Conservation (phyloP, 2,888 invertebrate genomes). For the Aricia artaxerxes region DNA sequence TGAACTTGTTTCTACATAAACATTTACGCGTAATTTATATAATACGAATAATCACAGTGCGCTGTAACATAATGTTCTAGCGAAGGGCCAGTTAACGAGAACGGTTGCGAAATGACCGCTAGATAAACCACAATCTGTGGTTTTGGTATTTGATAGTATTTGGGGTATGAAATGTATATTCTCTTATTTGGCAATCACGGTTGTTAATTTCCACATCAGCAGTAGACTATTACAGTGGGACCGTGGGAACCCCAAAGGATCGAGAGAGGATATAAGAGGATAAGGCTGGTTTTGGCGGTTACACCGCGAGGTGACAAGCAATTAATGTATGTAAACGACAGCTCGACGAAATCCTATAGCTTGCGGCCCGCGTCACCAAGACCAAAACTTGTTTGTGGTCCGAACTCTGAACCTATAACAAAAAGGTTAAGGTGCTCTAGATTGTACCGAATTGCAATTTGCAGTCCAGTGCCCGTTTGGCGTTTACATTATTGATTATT, state of each 20-base stretch:
- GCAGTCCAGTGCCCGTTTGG: no score
- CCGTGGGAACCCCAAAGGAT: not conserved
- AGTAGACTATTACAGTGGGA: not conserved
- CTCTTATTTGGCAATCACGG: not conserved
- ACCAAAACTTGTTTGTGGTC: no score
- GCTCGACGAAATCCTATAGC: no score
- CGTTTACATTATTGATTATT: no score
- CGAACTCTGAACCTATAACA: no score
- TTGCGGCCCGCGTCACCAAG: no score
- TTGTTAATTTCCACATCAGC: not conserved
- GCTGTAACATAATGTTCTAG: not conserved
- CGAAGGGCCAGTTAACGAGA: not conserved
- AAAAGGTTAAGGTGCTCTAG: no score
- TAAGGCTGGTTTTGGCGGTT: no score
- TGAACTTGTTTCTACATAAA: not conserved
- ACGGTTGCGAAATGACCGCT: not conserved
- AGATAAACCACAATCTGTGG: not conserved
- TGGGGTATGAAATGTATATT: not conserved
- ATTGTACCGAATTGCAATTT: no score
- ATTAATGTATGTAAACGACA: no score
- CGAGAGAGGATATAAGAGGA: not conserved
- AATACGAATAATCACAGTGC: not conserved
- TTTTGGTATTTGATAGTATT: slow-evolving; percentile 16
- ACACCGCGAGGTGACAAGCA: no score
- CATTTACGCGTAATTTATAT: not conserved